phyloP scores from a whole-genome alignment of 2,888 invertebrate species.

The Crepidodera aurea region DNA sequence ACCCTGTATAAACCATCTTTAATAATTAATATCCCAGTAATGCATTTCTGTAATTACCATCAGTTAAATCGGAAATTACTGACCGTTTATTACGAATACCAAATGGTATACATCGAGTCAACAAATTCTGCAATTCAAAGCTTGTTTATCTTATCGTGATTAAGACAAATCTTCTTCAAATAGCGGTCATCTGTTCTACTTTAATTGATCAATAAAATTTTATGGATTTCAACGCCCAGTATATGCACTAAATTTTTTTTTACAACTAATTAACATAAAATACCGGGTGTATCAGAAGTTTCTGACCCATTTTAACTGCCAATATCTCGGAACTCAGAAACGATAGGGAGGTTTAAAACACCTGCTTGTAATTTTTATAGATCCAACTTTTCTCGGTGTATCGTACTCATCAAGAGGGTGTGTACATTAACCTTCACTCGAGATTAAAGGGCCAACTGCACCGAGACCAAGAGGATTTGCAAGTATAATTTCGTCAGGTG shows the following conservation, averaged over 20 bases:
- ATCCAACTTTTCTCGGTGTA: not conserved
- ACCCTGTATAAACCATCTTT: too few relatives aligned
- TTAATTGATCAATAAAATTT: conserved; percentile 19
- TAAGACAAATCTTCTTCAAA: not conserved
- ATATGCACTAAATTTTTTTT: not conserved
- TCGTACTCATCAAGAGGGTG: not conserved
- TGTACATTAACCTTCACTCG: not conserved
- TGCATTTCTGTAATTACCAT: not conserved
- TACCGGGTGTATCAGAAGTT: too few relatives aligned
- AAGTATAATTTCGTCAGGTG: not conserved
- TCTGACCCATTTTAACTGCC: too few relatives aligned
- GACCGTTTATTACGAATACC: not conserved
- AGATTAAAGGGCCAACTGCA: not conserved
- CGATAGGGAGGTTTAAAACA: too few relatives aligned
- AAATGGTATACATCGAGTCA: not conserved
- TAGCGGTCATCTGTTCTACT: conserved; percentile 1
- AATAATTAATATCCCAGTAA: too few relatives aligned
- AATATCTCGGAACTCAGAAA: too few relatives aligned
- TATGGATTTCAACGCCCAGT: conserved; percentile 12
- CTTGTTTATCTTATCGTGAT: not conserved
- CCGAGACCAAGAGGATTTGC: not conserved
- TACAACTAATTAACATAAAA: conserved; percentile 1
- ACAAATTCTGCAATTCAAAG: not conserved
- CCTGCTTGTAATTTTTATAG: too few relatives aligned
- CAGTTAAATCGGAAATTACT: not conserved